A percentile compares a stretch with the other conserved stretches of the same genome.
These are phyloP conservation scores for Sus scrofa DNA, from an alignment of 2,113 vertebrate genomes.

Conservation along the genomic window T2T-Sscrofa CM000817.6:20336001-20336500, in stretches of 20 bases:
- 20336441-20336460: too few species aligned
- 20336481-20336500: too few species aligned
- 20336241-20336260: not conserved
- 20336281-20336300: not conserved
- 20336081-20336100: not conserved
- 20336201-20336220: not conserved
- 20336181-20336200: not conserved
- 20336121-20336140: not conserved
- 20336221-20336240: not conserved
- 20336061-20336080: not conserved
- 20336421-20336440: not conserved
- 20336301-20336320: not conserved
- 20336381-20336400: not conserved
- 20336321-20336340: not conserved
- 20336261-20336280: not conserved
- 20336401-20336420: not conserved
- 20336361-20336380: not conserved
- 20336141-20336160: not conserved
- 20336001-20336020: accelerated
- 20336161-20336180: not conserved
- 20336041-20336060: not conserved
- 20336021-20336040: not conserved
- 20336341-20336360: not conserved
- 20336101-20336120: not conserved
- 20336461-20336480: too few species aligned